Evolutionary conservation across 1,140 invertebrate species (phyloP).

Genomic region (Aphaenogaster rudis): DNA sequence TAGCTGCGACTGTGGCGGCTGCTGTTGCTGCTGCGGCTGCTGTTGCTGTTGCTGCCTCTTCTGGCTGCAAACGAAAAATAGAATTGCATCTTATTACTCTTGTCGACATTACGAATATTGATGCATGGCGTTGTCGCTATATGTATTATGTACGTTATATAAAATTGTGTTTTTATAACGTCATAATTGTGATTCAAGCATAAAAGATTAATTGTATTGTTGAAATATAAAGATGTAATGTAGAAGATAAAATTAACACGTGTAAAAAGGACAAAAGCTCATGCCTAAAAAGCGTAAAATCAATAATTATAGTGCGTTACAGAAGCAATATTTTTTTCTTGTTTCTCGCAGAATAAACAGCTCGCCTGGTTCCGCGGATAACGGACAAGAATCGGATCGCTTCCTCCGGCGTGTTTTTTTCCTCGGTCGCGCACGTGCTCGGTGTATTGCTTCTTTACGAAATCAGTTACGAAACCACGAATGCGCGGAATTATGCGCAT

Average conservation of each 20-base stretch:
- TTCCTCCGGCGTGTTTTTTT: not conserved
- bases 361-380: not conserved
- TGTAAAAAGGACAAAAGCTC: not conserved
- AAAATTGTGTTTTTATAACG: not conserved
- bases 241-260: not conserved
- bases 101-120: not conserved
- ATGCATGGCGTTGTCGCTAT: not conserved
- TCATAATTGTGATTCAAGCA: not conserved
- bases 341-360: not conserved
- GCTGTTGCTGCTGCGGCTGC: conserved; percentile 43
- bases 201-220: not conserved
- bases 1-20: conserved; percentile 47
- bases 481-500: conserved; percentile 33
- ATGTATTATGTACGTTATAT: not conserved
- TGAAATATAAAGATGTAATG: not conserved
- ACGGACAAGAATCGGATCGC: not conserved
- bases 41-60: conserved; percentile 73
- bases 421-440: not conserved
- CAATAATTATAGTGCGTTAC: too few species aligned
- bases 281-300: not conserved
- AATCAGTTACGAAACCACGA: conserved; percentile 39
- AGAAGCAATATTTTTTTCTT: not conserved
- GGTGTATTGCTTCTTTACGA: not conserved
- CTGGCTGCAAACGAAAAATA: conserved; percentile 73
- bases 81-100: not conserved